Conservation (phyloP, 2,113 vertebrate species). For the Malurus elegans region DNA sequence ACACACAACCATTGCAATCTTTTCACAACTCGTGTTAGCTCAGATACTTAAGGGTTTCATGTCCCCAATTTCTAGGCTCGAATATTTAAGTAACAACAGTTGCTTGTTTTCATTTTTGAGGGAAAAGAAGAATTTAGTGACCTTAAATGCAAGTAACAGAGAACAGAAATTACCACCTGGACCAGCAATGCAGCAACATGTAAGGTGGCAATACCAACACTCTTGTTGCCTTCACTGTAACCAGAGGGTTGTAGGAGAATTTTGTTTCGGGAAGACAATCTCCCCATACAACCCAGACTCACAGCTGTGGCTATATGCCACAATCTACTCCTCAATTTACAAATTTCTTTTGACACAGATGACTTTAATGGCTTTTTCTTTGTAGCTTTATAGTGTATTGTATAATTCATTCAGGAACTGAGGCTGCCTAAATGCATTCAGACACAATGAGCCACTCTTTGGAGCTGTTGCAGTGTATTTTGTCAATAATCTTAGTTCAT, state of each 20-base stretch:
- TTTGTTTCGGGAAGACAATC: not conserved
- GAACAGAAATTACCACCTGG: not conserved
- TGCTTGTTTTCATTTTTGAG: not conserved
- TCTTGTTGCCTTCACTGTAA: not conserved
- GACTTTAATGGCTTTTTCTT: constrained; percentile 33
- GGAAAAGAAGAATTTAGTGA: not conserved
- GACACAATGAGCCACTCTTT: not conserved
- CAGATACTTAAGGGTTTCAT: not conserved
- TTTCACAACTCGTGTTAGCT: not conserved
- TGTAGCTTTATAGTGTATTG: not conserved
- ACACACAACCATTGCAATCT: not conserved
- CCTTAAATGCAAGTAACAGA: not conserved
- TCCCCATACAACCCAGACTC: not conserved
- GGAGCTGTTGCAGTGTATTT: constrained; percentile 2
- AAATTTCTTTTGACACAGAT: constrained; percentile 36
- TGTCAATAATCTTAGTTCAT: constrained; percentile 22
- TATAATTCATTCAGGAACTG: constrained; percentile 35
- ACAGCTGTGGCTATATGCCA: not conserved
- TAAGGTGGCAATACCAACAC: not conserved
- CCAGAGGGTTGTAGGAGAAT: not conserved
- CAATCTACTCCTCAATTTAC: not conserved
- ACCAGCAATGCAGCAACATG: not conserved
- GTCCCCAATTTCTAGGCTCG: not conserved
- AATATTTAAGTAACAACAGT: not conserved
- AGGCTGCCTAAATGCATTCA: not conserved